Conservation (phyloP, 2,888 invertebrate species). For the Reticulitermes lucifugus region DNA sequence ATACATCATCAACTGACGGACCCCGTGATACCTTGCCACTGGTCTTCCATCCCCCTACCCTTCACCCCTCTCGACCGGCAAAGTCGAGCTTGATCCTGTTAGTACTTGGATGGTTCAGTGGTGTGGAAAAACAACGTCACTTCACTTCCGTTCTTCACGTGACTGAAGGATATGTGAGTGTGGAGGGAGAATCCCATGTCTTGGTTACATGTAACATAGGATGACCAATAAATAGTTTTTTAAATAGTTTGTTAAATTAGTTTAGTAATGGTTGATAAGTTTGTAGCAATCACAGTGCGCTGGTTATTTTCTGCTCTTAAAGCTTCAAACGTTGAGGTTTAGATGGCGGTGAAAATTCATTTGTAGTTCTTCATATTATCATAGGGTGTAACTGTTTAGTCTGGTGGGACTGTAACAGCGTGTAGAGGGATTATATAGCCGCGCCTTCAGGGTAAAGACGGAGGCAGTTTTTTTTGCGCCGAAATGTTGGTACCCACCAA, state of each 20-base stretch:
- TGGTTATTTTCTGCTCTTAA: not conserved
- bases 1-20: slow-evolving; percentile 11
- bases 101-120: slow-evolving; percentile 37
- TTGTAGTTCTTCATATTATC: too few species aligned
- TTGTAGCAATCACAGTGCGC: not conserved
- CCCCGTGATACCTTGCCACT: slow-evolving; percentile 10
- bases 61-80: not conserved
- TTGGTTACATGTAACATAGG: not conserved
- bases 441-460: too few species aligned
- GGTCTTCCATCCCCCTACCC: not conserved
- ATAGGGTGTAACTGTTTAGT: too few species aligned
- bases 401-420: too few species aligned
- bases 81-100: slow-evolving; percentile 45
- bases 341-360: too few species aligned
- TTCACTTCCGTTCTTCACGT: slow-evolving; percentile 47
- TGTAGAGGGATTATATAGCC: too few species aligned
- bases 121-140: slow-evolving; percentile 49
- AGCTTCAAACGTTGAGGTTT: not conserved
- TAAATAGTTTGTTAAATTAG: not conserved
- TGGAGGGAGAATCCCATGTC: slow-evolving; percentile 12
- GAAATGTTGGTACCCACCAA: too few species aligned
- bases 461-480: too few species aligned
- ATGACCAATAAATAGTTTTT: not conserved
- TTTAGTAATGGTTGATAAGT: not conserved
- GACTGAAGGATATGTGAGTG: not conserved